Evolutionary conservation across 2,113 vertebrate genomes (phyloP), one percentile per base, ranked within the genome.

Genomic region (Zapornia atra): DNA sequence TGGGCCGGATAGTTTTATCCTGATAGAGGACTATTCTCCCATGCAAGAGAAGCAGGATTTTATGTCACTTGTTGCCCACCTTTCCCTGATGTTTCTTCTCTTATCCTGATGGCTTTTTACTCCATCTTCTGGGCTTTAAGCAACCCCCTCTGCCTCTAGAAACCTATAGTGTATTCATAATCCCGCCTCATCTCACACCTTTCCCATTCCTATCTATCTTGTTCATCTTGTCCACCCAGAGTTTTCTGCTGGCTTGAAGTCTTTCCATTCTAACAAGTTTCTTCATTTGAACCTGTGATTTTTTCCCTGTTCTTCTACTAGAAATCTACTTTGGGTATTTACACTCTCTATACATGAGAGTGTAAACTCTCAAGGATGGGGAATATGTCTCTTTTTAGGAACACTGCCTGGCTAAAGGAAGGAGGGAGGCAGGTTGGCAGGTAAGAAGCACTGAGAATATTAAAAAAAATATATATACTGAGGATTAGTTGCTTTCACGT

Each of bases 351-450:
- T 46, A 46, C 44, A 18, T 18, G 44, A 46, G 44, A 46, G 15
- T 63, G 59, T 15, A 72, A 92, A 8, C 5, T 76, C 4, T 59
- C 42, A 36, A 20, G 8, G 16, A 34, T 1, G 0, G 6, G 11
- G 34, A 31, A 9, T 60, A 22, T 15, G 2, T n/a, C 4, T 64
- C 25, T 42, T 88, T 77, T 70, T 76, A 59, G 53, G 48, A 88
- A 71, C n/a, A 3, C 24, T 68, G 4, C 3, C 21, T 68, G 34
- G n/a, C 18, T 68, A 90, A 81, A 75, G 3, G 40, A 50, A 75
- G 15, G 13, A n/a, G 19, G 11, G 38, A 73, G 7, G 5, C 8
- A 73, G 7, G 5, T 5, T 63, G 20, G 3, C 2, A 1, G 2
- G 16, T 40, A 69, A 82, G 42, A 82, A 85, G 24, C 7, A n/a